These are phyloP conservation scores for Austrofundulus limnaeus DNA, from an alignment of 2,113 vertebrate genomes.

Conservation along the genomic window DNA sequence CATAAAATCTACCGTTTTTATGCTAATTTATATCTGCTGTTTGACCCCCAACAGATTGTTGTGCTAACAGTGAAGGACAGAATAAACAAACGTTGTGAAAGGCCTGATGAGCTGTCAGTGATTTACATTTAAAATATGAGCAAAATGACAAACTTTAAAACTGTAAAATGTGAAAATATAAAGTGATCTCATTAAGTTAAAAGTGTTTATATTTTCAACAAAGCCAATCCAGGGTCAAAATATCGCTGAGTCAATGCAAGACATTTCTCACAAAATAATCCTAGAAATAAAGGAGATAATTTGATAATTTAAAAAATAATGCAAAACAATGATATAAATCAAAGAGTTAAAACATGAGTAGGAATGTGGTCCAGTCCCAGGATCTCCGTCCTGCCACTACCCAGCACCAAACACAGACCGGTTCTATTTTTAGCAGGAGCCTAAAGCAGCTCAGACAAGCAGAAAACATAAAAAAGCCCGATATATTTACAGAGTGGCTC, in stretches of 20 bases:
- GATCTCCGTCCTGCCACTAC: conserved; percentile 39
- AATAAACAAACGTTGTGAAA: no score
- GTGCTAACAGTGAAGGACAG: no score
- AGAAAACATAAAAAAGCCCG: conserved; percentile 65
- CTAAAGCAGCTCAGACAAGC: conserved; percentile 69
- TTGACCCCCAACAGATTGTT: no score
- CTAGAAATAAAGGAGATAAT: background rate
- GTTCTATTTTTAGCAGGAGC: conserved; percentile 69
- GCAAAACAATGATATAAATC: background rate
- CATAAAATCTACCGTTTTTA: no score
- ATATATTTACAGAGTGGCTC: conserved; percentile 53
- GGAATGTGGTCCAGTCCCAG: background rate
- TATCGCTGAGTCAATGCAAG: no score
- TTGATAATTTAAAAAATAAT: background rate
- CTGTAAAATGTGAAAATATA: background rate
- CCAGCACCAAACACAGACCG: conserved; percentile 45
- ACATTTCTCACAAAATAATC: background rate
- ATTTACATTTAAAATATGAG: no score
- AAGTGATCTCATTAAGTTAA: no score
- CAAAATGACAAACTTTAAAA: no score
- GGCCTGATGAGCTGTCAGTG: no score
- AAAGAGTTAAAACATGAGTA: background rate
- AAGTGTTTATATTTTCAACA: no score
- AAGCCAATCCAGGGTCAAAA: no score
- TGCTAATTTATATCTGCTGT: no score